phyloP scores from a whole-genome alignment of 2,113 vertebrate genomes.

The Hippotragus niger region DNA sequence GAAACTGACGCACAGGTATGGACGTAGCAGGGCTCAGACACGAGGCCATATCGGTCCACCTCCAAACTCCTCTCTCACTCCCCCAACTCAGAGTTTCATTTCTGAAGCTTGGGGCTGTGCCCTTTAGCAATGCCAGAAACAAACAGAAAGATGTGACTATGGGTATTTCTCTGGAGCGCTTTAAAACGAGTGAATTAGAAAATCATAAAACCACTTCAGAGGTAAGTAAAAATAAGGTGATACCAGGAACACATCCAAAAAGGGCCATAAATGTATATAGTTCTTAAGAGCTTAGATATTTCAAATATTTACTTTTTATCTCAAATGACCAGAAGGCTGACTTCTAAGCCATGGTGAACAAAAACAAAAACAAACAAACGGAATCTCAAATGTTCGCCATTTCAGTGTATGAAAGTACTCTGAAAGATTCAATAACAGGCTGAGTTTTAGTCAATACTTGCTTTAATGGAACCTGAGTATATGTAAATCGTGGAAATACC shows the following conservation, averaged over 20 bases:
- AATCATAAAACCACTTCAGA: background rate
- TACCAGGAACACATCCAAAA: background rate
- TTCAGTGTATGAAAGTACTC: background rate
- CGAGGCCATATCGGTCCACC: background rate
- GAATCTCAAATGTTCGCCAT: background rate
- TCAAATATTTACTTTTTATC: background rate
- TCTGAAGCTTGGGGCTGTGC: background rate
- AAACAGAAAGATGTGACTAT: accelerated
- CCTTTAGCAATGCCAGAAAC: background rate
- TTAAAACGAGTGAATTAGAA: background rate
- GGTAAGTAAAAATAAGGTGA: background rate
- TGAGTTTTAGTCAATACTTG: background rate
- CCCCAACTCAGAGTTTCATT: background rate
- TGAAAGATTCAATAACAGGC: background rate
- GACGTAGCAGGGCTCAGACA: background rate
- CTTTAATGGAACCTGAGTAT: conserved; percentile 32
- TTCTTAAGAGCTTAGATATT: background rate
- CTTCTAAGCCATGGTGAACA: background rate
- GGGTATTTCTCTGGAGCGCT: background rate
- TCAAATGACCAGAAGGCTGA: background rate
- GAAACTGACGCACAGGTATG: background rate
- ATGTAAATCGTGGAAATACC: background rate
- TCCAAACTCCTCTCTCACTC: background rate
- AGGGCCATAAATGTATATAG: background rate
- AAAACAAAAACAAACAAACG: conserved; percentile 5